Conservation (phyloP, 2,888 invertebrate species). For the Sesamia inferens region DNA sequence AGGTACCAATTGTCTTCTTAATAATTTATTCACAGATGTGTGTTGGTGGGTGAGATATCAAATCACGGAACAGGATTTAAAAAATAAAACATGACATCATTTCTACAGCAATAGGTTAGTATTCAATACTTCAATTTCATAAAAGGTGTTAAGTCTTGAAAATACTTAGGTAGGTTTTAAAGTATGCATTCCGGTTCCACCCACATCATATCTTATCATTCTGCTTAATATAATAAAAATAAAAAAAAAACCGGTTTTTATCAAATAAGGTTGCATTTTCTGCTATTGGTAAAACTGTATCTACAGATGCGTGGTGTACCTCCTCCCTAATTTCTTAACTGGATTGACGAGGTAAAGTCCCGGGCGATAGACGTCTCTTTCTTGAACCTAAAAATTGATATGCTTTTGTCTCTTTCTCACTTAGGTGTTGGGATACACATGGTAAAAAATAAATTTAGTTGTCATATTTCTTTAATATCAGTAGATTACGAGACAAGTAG, state of each 20-base stretch:
- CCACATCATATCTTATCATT: not conserved
- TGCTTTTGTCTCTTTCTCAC: conserved; percentile 42
- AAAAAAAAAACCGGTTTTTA: conserved; percentile 5
- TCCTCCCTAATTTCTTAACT: conserved; percentile 55
- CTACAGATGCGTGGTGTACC: conserved; percentile 36
- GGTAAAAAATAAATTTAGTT: conserved; percentile 13
- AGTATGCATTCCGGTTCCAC: not conserved
- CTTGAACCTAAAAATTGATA: conserved; percentile 5
- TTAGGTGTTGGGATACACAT: conserved; percentile 48
- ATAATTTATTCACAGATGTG: conserved; percentile 23
- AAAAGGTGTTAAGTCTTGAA: not conserved
- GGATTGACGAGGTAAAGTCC: conserved; percentile 53
- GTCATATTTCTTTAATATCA: conserved; percentile 5
- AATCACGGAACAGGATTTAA: conserved; percentile 4
- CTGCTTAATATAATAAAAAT: no score
- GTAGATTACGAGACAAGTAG: not conserved
- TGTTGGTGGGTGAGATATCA: not conserved
- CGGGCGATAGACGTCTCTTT: conserved; percentile 35
- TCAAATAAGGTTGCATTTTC: conserved; percentile 16
- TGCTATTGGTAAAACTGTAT: conserved; percentile 14
- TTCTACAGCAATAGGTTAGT: not conserved
- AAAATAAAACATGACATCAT: conserved; percentile 14
- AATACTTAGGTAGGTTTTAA: conserved; percentile 1
- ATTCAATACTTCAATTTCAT: not conserved
- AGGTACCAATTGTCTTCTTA: conserved; percentile 13